Percentiles rank a stretch among this genome's conserved stretches.
Evolutionary conservation across 2,797 vertebrate genomes (phyloP).

Genomic region (Eulemur rubriventer): DNA sequence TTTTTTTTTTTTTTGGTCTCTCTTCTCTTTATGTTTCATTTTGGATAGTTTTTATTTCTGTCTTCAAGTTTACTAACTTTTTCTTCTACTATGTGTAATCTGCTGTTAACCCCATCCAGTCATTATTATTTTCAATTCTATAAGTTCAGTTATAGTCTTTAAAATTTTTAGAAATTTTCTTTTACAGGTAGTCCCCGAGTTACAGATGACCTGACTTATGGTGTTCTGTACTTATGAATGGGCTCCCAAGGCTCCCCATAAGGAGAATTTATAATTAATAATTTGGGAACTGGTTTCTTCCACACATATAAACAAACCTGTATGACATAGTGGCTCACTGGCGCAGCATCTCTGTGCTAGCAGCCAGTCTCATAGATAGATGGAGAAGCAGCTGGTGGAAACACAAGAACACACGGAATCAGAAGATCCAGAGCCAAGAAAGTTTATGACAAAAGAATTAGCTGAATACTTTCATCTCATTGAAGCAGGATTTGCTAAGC

Average conservation of each 20-base stretch:
- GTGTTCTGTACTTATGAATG: neutral
- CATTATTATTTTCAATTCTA: neutral
- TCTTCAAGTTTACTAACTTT: constrained; percentile 29
- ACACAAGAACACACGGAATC: neutral
- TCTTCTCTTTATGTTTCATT: neutral
- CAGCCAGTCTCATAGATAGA: neutral
- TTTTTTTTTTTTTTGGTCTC: neutral
- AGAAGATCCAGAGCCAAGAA: neutral
- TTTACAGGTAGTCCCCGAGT: neutral
- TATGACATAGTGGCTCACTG: neutral
- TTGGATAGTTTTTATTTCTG: neutral
- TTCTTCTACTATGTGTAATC: neutral
- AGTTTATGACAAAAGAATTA: neutral
- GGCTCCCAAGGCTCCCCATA: neutral
- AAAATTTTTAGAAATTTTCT: neutral
- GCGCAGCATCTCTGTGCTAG: neutral
- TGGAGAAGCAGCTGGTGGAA: neutral
- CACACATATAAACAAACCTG: fast-evolving
- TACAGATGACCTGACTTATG: neutral
- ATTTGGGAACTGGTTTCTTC: neutral
- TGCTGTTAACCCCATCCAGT: neutral
- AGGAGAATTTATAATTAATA: neutral
- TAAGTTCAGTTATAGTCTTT: neutral
- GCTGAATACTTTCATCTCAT: neutral
- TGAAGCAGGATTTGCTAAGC: neutral